Base-by-base conservation (phyloP, 2,113 vertebrate species). In the Syrmaticus mikado region DNA sequence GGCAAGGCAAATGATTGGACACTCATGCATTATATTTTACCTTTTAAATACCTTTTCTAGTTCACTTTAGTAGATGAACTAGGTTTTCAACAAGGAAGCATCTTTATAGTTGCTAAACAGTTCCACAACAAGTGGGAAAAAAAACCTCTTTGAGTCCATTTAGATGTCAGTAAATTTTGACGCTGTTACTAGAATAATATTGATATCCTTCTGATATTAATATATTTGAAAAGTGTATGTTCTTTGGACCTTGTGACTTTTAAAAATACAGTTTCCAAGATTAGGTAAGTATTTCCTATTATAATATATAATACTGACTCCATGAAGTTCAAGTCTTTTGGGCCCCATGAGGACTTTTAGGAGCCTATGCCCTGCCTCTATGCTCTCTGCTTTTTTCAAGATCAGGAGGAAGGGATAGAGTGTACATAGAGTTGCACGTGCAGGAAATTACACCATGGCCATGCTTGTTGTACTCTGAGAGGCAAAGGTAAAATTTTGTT, bases 81-180 rank as follows among this genome's bases (percentile, higher is more conserved):
- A 36, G 38, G 21, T 73, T 20, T 57, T 40, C 50, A 2, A 5
- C 62, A 83, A 83, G 66, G 45, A 94, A 94, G 87, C 87, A 50
- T 53, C 73, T 46, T 36, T 40, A 40, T 48, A 88, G 78, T 84
- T 94, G 22, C 43, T 86, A 89, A 95, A 41, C 21, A 55, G 30
- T 91, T 87, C 48, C 36, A 10, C 73, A 66, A 74, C 25, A 94
- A 86, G 30, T 83, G 21, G 11, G 22, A 15, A 72, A 94, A 93
- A 93, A 76, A 14, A 17, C 22, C 76, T 3, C 4, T 82, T 85
- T 52, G 62, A 3, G 61, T 89, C 78, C 41, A 67, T 94, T 96
- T 93, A 91, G 65, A 64, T 94, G 66, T 95, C 92, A 94, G 45
- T 79, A 89, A 83, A 77, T 88, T 90, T 79, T 89, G 80, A 89